phyloP scores from a whole-genome alignment of 2,797 vertebrate species.

The Danio tinwini region DNA sequence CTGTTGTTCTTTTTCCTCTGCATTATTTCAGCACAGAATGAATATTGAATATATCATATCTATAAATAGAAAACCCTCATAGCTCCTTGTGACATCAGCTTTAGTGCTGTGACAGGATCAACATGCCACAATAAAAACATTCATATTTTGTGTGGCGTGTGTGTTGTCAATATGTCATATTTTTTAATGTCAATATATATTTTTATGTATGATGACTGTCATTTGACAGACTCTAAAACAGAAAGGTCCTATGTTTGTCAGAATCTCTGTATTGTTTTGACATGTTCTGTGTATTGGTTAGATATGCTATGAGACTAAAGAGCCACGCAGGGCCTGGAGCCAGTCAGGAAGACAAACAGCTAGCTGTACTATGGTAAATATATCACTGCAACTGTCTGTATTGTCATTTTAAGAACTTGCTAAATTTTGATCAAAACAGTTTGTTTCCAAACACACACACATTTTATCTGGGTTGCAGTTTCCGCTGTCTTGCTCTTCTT shows the following conservation, averaged over 20 bases:
- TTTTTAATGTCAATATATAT: neutral
- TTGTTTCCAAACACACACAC: neutral
- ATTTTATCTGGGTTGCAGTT: conserved; percentile 75
- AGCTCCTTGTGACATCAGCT: neutral
- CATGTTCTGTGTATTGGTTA: conserved; percentile 69
- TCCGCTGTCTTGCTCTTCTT: conserved; percentile 95
- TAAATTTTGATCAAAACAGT: neutral
- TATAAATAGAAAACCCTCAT: neutral
- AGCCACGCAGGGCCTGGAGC: conserved; percentile 90
- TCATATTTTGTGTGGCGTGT: too few relatives aligned
- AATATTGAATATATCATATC: conserved; percentile 8
- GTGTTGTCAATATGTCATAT: neutral
- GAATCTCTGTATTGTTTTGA: conserved; percentile 43
- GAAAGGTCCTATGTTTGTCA: neutral
- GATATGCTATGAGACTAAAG: conserved; percentile 98
- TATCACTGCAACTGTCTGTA: conserved; percentile 14
- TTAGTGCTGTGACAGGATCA: neutral
- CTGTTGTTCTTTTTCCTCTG: neutral
- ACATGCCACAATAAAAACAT: neutral
- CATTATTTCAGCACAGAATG: neutral
- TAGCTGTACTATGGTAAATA: conserved; percentile 93
- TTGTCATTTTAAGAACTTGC: neutral
- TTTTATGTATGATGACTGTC: neutral
- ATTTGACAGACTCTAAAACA: neutral
- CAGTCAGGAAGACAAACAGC: conserved; percentile 93